These are phyloP conservation scores for Bimastos eiseni DNA, from an alignment of 2,888 invertebrate species.

Conservation along the genomic window DNA sequence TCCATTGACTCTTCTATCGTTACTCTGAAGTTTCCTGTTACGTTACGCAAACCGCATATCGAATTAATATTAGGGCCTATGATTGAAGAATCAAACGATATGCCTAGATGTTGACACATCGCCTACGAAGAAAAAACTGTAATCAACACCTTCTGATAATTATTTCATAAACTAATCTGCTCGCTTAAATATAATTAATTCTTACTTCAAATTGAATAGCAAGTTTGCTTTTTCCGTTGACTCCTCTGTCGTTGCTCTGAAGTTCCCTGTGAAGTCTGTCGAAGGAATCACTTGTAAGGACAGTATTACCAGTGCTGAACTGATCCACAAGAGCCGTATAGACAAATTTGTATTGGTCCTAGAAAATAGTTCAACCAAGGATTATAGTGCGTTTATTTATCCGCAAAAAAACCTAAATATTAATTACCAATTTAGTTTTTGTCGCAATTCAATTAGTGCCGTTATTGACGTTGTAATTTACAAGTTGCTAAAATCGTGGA, in stretches of 20 bases:
- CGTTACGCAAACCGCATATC: too few relatives aligned
- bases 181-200: not conserved
- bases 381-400: not conserved
- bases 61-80: too few relatives aligned
- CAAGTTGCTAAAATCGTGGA: too few relatives aligned
- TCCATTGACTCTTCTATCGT: not conserved
- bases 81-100: too few relatives aligned
- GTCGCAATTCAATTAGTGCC: too few relatives aligned
- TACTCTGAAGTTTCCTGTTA: not conserved
- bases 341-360: slow-evolving; percentile 16
- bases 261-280: not conserved
- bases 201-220: not conserved
- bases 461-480: too few relatives aligned
- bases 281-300: not conserved
- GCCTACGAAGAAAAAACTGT: not conserved
- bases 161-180: not conserved
- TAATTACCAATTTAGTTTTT: too few relatives aligned
- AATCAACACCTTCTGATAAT: not conserved
- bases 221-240: not conserved
- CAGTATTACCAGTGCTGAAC: not conserved
- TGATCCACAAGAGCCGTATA: not conserved
- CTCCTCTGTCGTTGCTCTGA: not conserved
- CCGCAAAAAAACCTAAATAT: not conserved
- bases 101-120: too few relatives aligned
- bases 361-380: not conserved